A percentile compares a stretch with the other conserved stretches of the same genome.
Conservation (phyloP, 2,888 invertebrate genomes). For the Harmothoe impar region DNA sequence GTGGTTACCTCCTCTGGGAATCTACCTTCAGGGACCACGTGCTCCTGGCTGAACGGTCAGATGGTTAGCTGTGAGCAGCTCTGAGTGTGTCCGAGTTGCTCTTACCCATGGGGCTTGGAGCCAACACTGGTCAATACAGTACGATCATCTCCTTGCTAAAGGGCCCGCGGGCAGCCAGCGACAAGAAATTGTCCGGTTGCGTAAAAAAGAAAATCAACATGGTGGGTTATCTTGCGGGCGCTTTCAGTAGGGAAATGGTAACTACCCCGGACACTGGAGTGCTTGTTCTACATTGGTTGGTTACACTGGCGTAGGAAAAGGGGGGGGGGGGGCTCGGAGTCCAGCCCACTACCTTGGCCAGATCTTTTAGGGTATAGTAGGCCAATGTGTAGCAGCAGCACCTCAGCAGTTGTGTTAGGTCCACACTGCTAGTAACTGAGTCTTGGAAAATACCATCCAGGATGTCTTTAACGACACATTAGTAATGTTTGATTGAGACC, state of each 20-base stretch:
- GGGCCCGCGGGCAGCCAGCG: not conserved
- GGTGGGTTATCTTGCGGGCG: not conserved
- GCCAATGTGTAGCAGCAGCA: no score
- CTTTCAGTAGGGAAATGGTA: not conserved
- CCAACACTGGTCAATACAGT: slow-evolving; percentile 20
- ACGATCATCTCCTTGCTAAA: slow-evolving; percentile 1
- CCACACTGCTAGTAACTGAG: no score
- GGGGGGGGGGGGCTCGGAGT: no score
- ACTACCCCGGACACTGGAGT: not conserved
- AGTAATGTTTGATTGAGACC: no score
- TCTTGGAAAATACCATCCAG: no score
- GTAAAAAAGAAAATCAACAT: not conserved
- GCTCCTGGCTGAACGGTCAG: not conserved
- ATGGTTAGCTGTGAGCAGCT: not conserved
- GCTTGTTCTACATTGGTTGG: not conserved
- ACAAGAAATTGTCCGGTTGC: not conserved
- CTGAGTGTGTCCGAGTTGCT: not conserved
- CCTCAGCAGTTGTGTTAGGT: no score
- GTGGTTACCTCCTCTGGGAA: no score
- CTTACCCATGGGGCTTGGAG: not conserved
- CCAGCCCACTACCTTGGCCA: no score
- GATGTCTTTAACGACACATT: no score
- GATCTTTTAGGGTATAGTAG: no score
- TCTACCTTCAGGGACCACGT: no score
- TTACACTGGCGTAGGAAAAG: no score